A percentile compares a stretch with the other conserved stretches of the same genome.
Evolutionary conservation across 2,888 invertebrate genomes (phyloP).

Genomic region (Acanthoscelides obtectus): DNA sequence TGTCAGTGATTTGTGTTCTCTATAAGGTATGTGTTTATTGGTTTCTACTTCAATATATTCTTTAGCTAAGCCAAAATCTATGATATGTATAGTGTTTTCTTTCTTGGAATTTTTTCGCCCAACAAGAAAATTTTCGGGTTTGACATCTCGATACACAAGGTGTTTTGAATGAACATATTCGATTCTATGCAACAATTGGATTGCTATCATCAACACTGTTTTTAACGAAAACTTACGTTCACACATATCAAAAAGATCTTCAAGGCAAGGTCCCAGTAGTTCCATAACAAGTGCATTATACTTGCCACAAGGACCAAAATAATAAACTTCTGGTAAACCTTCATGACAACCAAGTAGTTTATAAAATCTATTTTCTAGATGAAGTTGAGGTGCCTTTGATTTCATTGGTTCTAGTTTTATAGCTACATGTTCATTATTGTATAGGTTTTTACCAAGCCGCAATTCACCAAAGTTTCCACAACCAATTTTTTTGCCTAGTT

Average conservation of each 20-base stretch:
- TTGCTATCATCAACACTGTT: slow-evolving; percentile 68
- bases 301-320: slow-evolving; percentile 99
- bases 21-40: slow-evolving; percentile 99
- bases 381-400: slow-evolving; percentile 99
- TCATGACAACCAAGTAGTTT: slow-evolving; percentile 97
- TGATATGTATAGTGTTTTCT: slow-evolving; percentile 99
- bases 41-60: slow-evolving; percentile 99
- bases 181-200: slow-evolving; percentile 86
- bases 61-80: slow-evolving; percentile 99
- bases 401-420: slow-evolving; percentile 99
- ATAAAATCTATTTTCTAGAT: slow-evolving; percentile 99
- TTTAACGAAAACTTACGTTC: slow-evolving; percentile 87
- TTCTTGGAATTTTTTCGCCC: slow-evolving; percentile 96
- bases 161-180: slow-evolving; percentile 99
- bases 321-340: slow-evolving; percentile 98
- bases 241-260: slow-evolving; percentile 99
- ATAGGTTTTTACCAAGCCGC: slow-evolving; percentile 97
- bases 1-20: slow-evolving; percentile 99
- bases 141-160: slow-evolving; percentile 99
- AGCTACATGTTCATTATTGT: slow-evolving; percentile 99
- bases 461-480: slow-evolving; percentile 99
- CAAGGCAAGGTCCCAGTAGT: slow-evolving; percentile 95
- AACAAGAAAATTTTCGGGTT: slow-evolving; percentile 99
- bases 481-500: slow-evolving; percentile 99
- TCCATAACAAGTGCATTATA: slow-evolving; percentile 99